These are phyloP conservation scores for Cynocephalus volans DNA, from an alignment of 2,113 vertebrate genomes.

Conservation along the genomic window DNA sequence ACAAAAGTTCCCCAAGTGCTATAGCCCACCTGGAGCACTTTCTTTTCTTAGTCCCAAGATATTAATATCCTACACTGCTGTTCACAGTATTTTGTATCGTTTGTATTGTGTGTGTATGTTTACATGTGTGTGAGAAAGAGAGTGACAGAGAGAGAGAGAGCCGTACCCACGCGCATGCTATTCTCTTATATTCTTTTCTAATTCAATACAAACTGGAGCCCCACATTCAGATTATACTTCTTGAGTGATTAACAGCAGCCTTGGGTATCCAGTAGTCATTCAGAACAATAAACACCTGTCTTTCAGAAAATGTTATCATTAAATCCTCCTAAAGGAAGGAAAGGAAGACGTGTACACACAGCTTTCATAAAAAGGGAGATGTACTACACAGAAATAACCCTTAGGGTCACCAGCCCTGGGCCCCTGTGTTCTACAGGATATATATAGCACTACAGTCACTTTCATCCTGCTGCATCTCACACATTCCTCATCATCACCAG, in stretches of 20 bases:
- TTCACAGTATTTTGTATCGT: neutral
- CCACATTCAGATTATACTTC: neutral
- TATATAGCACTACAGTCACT: neutral
- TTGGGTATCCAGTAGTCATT: neutral
- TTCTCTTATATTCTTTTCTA: neutral
- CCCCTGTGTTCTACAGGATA: neutral
- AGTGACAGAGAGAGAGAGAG: too few species aligned
- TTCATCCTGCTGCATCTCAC: neutral
- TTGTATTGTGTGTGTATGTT: too few species aligned
- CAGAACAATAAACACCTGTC: conserved; percentile 4
- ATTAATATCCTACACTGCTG: neutral
- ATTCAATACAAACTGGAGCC: neutral
- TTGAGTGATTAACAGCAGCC: neutral
- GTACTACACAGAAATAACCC: neutral
- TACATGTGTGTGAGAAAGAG: too few species aligned
- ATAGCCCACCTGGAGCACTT: neutral
- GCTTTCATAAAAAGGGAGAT: neutral
- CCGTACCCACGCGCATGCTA: neutral
- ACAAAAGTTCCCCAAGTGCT: neutral
- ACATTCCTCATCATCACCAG: neutral
- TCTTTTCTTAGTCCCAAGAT: neutral
- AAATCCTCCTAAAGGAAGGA: conserved; percentile 36
- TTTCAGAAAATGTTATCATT: neutral
- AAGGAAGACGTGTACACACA: neutral
- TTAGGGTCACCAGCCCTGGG: neutral